These are phyloP conservation scores for Tamias sibiricus DNA, from an alignment of 2,113 vertebrate species.

Conservation along the genomic window DNA sequence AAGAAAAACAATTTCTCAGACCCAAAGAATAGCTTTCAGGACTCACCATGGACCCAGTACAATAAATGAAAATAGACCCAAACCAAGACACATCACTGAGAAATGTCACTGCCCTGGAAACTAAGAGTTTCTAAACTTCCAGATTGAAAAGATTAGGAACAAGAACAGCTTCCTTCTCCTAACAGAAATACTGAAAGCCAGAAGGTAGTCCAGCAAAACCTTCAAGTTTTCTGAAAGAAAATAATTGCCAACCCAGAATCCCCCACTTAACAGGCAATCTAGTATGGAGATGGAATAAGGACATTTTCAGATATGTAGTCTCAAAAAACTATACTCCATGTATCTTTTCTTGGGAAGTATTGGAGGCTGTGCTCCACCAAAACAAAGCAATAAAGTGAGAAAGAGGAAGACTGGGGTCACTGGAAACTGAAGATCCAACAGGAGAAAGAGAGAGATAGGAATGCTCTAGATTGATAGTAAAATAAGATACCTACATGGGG, in stretches of 20 bases:
- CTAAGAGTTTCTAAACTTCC: background rate
- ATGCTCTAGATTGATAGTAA: background rate
- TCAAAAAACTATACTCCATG: background rate
- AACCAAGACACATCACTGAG: background rate
- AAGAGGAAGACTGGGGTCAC: too few relatives aligned
- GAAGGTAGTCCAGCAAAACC: background rate
- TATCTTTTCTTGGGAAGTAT: background rate
- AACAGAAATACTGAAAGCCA: background rate
- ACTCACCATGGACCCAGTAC: background rate
- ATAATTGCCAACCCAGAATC: conserved; percentile 24
- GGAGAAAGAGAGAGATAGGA: background rate
- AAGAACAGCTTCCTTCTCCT: background rate
- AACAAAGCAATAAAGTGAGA: background rate
- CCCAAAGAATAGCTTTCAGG: background rate
- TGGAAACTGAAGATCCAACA: background rate
- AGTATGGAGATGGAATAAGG: background rate
- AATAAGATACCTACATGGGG: too few relatives aligned
- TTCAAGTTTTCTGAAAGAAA: background rate
- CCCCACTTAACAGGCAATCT: background rate
- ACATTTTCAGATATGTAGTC: background rate
- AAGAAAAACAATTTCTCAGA: background rate
- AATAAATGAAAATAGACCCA: background rate
- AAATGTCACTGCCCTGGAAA: background rate
- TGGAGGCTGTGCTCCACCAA: background rate
- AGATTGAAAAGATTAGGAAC: background rate